Evolutionary conservation across 2,113 vertebrate species (phyloP), one percentile per base, ranked within the genome.

Genomic region (Aptenodytes forsteri): DNA sequence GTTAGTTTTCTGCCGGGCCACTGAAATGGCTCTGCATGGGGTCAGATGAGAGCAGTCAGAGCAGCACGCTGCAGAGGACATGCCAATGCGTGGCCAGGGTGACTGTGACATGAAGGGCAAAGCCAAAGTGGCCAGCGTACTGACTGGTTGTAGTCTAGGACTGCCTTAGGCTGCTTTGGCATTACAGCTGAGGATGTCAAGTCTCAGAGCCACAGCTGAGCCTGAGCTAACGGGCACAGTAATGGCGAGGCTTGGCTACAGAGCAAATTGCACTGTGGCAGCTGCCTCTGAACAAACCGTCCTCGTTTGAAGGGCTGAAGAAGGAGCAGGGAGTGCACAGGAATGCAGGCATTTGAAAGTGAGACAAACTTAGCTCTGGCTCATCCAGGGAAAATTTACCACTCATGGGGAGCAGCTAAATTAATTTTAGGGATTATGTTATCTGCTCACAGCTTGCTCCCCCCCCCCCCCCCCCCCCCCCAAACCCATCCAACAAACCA

Each of bases 11-110:
- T 77, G 18, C 36, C 19, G 29, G 49, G 16, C 34, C 0, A 2
- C 42, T 44, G 42, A 49, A 34, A 17, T 29, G 36, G 30, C 62
- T 47, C 49, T n/a, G 18, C 17, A 4, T 5, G 47, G 14, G 49
- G 27, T 40, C 29, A 56, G 75, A 29, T n/a, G 69, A 50, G 42
- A 75, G 49, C 69, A 56, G 86, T 3, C 73, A 55, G 59, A 16
- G 6, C 40, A 55, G 18, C 1, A 3, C 0, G 2, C 38, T 66
- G 54, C n/a, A 25, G 22, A n/a, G 50, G 14, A 78, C 20, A 2
- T 12, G 12, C 38, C 65, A 66, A 30, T 2, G 2, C 38, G 3
- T 12, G 50, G 21, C 46, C 72, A 54, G 13, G 26, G 55, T 62
- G 34, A 21, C 49, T 11, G 29, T 21, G 30, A 62, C n/a, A 38